Conservation (phyloP, 2,113 vertebrate species). For the Osmerus mordax region DNA sequence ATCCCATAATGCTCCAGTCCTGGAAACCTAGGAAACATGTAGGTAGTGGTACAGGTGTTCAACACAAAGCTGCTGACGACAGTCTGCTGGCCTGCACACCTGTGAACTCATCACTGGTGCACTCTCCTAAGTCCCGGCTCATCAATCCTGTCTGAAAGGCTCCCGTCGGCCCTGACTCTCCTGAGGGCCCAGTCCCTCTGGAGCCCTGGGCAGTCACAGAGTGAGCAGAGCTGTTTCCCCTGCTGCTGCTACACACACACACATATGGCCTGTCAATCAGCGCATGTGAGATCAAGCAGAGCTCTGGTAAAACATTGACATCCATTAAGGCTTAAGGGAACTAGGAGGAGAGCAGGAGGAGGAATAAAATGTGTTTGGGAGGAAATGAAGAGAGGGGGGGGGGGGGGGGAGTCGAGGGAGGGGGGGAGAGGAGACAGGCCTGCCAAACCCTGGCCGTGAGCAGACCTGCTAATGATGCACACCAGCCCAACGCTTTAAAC, state of each 20-base stretch:
- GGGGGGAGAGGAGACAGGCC: not conserved
- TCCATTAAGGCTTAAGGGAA: slow-evolving; percentile 6
- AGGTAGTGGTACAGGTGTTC: too few species aligned
- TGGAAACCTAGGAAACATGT: too few species aligned
- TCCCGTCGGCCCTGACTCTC: not conserved
- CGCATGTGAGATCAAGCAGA: slow-evolving; percentile 19
- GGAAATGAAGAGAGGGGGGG: too few species aligned
- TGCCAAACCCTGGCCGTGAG: slow-evolving; percentile 18
- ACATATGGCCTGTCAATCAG: slow-evolving; percentile 37
- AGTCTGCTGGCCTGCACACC: too few species aligned
- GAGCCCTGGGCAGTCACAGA: slow-evolving; percentile 43
- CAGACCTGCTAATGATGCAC: slow-evolving; percentile 24
- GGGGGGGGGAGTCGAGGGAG: too few species aligned
- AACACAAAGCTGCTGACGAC: too few species aligned
- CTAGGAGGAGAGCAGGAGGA: not conserved
- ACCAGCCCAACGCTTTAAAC: slow-evolving; percentile 22
- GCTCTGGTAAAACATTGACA: slow-evolving; percentile 27
- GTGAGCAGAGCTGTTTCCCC: slow-evolving; percentile 20
- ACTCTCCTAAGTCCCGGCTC: too few species aligned
- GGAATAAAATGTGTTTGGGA: too few species aligned
- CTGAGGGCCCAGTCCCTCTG: not conserved
- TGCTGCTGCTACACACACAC: too few species aligned
- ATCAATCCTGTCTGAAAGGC: not conserved
- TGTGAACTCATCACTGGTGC: too few species aligned
- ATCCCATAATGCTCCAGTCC: too few species aligned